Evolutionary conservation across 2,888 invertebrate genomes (phyloP).

Genomic region (Leptogaster cylindrica): DNA sequence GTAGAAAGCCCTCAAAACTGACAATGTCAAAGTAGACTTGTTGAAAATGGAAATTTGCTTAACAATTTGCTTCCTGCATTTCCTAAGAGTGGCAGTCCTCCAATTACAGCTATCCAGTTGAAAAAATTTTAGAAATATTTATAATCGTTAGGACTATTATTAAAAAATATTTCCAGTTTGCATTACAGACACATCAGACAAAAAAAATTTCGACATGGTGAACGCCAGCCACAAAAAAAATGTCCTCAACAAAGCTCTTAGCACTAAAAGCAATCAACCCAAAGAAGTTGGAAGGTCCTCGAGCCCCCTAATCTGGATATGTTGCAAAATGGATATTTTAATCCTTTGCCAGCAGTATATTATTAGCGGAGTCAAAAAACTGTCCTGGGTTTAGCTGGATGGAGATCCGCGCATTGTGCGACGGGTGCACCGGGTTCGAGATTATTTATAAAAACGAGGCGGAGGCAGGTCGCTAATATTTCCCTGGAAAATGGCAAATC

Average conservation of each 20-base stretch:
- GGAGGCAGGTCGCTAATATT: slow-evolving; percentile 37
- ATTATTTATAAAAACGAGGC: slow-evolving; percentile 34
- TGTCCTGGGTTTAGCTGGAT: neutral
- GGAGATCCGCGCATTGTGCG: neutral
- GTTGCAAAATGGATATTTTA: slow-evolving; percentile 41
- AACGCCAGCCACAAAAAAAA: neutral
- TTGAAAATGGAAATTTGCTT: no score
- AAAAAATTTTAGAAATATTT: no score
- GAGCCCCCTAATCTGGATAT: slow-evolving; percentile 40
- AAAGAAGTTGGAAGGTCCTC: slow-evolving; percentile 20
- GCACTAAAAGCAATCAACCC: slow-evolving; percentile 32
- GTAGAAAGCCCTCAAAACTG: no score
- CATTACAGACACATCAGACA: slow-evolving; percentile 8
- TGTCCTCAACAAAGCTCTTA: slow-evolving; percentile 14
- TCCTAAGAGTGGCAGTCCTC: no score
- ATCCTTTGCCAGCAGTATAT: slow-evolving; percentile 32
- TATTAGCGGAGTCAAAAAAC: slow-evolving; percentile 28
- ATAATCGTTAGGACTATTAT: no score
- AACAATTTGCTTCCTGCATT: no score
- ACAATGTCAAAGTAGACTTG: no score
- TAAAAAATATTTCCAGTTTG: slow-evolving; percentile 1
- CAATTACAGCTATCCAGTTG: no score
- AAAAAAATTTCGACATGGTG: neutral
- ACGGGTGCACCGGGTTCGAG: neutral
- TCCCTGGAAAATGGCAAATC: slow-evolving; percentile 31